Base-by-base conservation (phyloP, 2,888 invertebrate genomes). In the Autographa gamma region DNA sequence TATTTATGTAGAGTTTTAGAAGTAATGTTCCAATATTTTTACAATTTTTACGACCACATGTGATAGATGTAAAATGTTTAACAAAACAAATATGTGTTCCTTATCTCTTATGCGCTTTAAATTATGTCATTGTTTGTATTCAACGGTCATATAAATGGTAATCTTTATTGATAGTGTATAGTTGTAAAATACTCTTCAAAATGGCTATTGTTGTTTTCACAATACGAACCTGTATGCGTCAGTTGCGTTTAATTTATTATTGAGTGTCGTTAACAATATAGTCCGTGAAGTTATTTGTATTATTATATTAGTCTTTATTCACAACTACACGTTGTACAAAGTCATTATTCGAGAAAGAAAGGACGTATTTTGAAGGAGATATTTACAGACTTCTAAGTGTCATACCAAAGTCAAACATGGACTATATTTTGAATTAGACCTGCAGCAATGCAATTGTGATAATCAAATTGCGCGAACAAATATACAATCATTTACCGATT, bases 171-270 rank as follows among this genome's bases (percentile, higher is more conserved):
- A 48, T 48, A n/a, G 6, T n/a, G n/a, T 48, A n/a, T n/a, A 6
- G n/a, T 48, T 16, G 16, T n/a, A 48, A n/a, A 48, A 48, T 48
- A 48, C n/a, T 48, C 48, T 16, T 48, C 48, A n/a, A n/a, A 38
- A 48, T 48, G n/a, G 48, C 48, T 48, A 48, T 48, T 48, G 48
- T 48, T 48, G 48, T 48, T 48, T 48, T 48, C 48, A 48, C 16
- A 48, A 48, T 48, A 48, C 48, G n/a, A n/a, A 48, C 48, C 48
- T n/a, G 48, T 3, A 48, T 48, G 48, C 48, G 48, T 48, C 48
- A 48, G n/a, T 48, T 8, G 5, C n/a, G 48, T 48, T 48, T 8
- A 48, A 16, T 48, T 48, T 48, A n/a, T 48, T 48, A n/a, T 48
- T 48, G 48, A 16, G 48, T 48, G n/a, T 48, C n/a, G 48, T 48